phyloP scores from a whole-genome alignment of 1,140 invertebrate species.

The Thrips palmi region DNA sequence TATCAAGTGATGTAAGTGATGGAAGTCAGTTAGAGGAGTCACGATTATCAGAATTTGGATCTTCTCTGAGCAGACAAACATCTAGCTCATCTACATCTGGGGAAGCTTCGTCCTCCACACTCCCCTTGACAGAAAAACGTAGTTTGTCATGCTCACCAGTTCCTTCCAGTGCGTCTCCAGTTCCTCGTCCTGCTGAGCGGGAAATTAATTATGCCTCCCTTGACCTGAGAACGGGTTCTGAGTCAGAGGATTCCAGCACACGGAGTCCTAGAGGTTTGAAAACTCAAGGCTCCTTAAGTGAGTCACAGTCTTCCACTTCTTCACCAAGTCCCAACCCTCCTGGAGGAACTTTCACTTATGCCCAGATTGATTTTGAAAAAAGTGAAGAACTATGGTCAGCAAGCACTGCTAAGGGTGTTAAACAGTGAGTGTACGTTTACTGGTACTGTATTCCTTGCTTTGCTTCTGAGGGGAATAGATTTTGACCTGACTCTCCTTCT shows the following conservation, averaged over 20 bases:
- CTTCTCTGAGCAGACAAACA: not conserved
- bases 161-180: slow-evolving; percentile 9
- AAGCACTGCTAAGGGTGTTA: too few species aligned
- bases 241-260: slow-evolving; percentile 14
- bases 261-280: slow-evolving; percentile 14
- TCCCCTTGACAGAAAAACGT: slow-evolving; percentile 11
- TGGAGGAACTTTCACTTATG: slow-evolving; percentile 32
- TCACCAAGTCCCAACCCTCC: slow-evolving; percentile 16
- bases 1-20: too few species aligned
- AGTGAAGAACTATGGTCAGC: too few species aligned
- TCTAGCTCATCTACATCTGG: slow-evolving; percentile 6
- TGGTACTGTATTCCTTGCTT: too few species aligned
- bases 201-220: slow-evolving; percentile 23
- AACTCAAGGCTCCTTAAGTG: slow-evolving; percentile 14
- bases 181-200: slow-evolving; percentile 14
- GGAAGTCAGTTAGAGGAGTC: too few species aligned
- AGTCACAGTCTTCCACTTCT: slow-evolving; percentile 14
- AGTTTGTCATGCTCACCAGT: slow-evolving; percentile 9
- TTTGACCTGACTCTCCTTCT: too few species aligned
- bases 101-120: not conserved
- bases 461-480: too few species aligned
- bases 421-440: too few species aligned
- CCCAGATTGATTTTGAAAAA: slow-evolving; percentile 52
- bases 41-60: too few species aligned
- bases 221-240: slow-evolving; percentile 17